These are phyloP conservation scores for Alfaro cultratus DNA, from an alignment of 2,797 vertebrate genomes.

Conservation along the genomic window DNA sequence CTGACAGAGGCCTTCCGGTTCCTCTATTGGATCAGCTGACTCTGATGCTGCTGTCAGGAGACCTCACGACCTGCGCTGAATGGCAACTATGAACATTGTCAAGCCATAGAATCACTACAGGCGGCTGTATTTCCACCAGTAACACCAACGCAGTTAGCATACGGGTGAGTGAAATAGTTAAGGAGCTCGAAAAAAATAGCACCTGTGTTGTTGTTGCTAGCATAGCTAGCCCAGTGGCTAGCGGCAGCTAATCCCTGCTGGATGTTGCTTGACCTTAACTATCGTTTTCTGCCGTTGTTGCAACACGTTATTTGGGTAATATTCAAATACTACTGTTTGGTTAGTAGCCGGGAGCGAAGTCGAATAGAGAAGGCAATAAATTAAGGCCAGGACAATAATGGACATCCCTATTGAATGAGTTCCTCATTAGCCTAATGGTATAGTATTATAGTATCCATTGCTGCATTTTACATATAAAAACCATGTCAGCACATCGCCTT, in stretches of 20 bases:
- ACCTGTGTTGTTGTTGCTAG: constrained; percentile 28
- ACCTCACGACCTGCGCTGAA: constrained; percentile 59
- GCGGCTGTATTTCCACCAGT: background rate
- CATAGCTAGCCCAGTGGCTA: constrained; percentile 57
- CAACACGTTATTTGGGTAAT: background rate
- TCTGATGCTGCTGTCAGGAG: constrained; percentile 76
- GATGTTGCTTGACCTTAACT: constrained; percentile 55
- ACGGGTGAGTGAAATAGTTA: constrained; percentile 56
- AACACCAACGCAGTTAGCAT: constrained; percentile 21
- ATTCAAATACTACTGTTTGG: background rate
- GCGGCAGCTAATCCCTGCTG: constrained; percentile 57
- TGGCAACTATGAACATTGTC: constrained; percentile 71
- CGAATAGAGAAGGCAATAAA: background rate
- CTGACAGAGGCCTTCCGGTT: constrained; percentile 61
- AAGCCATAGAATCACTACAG: constrained; percentile 47
- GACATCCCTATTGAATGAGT: constrained; percentile 6
- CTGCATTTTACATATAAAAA: background rate
- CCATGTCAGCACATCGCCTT: background rate
- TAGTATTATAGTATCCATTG: constrained; percentile 3
- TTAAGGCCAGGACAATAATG: background rate
- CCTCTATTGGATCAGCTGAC: constrained; percentile 80
- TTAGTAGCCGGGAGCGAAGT: background rate
- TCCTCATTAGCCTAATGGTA: constrained; percentile 4
- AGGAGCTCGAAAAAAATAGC: background rate
- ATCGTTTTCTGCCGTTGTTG: constrained; percentile 3